These are phyloP conservation scores for Nibea coibor DNA, from an alignment of 2,113 vertebrate species.

Conservation along the genomic window DNA sequence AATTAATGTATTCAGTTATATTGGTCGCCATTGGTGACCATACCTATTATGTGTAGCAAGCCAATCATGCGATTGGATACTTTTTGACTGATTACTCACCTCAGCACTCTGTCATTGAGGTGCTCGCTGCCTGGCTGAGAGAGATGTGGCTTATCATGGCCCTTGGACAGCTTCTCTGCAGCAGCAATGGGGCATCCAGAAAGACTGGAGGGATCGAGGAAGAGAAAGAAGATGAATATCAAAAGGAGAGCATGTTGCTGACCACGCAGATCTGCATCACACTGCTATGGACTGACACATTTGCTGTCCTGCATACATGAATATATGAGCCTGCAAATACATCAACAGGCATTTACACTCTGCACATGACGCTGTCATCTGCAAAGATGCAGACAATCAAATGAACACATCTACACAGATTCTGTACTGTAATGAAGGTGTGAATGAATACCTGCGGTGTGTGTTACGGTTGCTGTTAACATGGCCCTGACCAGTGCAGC, in stretches of 20 bases:
- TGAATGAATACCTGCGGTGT: conserved; percentile 91
- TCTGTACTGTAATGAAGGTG: neutral
- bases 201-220: conserved; percentile 83
- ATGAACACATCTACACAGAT: neutral
- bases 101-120: conserved; percentile 93
- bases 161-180: conserved; percentile 97
- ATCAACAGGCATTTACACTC: neutral
- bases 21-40: neutral
- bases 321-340: conserved; percentile 37
- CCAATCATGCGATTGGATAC: neutral
- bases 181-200: conserved; percentile 98
- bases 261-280: conserved; percentile 42
- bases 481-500: conserved; percentile 98
- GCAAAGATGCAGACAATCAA: neutral
- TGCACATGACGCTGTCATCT: neutral
- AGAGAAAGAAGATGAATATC: conserved; percentile 23
- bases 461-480: conserved; percentile 99
- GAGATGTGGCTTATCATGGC: conserved; percentile 92
- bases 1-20: neutral
- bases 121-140: conserved; percentile 86
- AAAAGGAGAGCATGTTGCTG: conserved; percentile 45
- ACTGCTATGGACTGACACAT: conserved; percentile 58
- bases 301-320: conserved; percentile 48
- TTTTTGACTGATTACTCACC: conserved; percentile 80
- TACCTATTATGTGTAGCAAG: neutral